Evolutionary conservation across 1,140 invertebrate genomes (phyloP).

Genomic region (Drosophila equinoxialis): DNA sequence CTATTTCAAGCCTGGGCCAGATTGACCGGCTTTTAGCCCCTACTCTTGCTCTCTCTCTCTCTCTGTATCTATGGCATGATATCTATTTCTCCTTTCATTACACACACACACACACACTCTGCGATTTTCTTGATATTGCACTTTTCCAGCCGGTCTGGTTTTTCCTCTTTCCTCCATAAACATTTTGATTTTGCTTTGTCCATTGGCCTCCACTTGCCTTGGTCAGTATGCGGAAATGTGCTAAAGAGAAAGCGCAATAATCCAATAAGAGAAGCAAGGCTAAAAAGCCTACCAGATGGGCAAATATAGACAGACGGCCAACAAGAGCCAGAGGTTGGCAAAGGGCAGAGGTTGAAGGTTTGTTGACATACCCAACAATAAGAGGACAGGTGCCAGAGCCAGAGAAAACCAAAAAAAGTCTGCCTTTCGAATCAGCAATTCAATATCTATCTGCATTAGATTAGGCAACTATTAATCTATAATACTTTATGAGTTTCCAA

Average conservation of each 20-base stretch:
- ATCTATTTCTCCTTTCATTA: not conserved
- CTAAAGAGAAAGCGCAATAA: slow-evolving; percentile 77
- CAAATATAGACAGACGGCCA: not conserved
- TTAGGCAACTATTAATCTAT: too few relatives aligned
- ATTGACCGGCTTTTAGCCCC: slow-evolving; percentile 52
- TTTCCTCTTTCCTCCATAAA: slow-evolving; percentile 44
- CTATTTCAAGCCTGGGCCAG: slow-evolving; percentile 52
- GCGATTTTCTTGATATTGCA: slow-evolving; percentile 53
- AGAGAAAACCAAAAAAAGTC: too few relatives aligned
- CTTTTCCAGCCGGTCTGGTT: slow-evolving; percentile 61
- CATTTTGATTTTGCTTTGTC: slow-evolving; percentile 48
- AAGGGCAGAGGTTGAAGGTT: not conserved
- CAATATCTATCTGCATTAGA: too few relatives aligned
- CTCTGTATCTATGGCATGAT: not conserved
- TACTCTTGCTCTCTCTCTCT: slow-evolving; percentile 12
- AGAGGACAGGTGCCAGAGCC: too few relatives aligned
- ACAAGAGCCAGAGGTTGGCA: not conserved
- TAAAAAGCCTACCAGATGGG: not conserved
- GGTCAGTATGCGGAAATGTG: slow-evolving; percentile 67
- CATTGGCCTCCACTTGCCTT: slow-evolving; percentile 41
- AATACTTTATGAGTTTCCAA: too few relatives aligned
- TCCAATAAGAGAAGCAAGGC: slow-evolving; percentile 58
- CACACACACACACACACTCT: not conserved
- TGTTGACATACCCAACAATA: not conserved
- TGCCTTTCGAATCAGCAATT: too few relatives aligned